These are phyloP conservation scores for Oophaga sylvatica DNA, from an alignment of 2,797 vertebrate genomes.

Conservation along the genomic window DNA sequence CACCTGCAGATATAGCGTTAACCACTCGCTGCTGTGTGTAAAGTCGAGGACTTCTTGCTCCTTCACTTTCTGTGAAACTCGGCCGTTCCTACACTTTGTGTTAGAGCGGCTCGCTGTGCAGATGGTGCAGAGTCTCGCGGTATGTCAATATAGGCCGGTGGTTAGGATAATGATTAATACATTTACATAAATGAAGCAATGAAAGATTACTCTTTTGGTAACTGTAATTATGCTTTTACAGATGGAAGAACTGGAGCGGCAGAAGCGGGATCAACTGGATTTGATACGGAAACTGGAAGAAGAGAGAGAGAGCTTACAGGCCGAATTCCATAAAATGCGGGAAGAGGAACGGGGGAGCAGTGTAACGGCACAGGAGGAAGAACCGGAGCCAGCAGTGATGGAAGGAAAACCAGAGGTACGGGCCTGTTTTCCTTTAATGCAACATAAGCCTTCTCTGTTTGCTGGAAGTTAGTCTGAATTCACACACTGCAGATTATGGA, in stretches of 20 bases:
- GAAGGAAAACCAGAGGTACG: not conserved
- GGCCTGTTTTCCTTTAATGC: not conserved
- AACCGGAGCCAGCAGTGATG: not conserved
- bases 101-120: too few species aligned
- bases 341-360: constrained; percentile 38
- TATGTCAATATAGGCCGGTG: too few species aligned
- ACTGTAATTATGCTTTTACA: constrained; percentile 63
- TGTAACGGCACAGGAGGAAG: not conserved
- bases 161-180: too few species aligned
- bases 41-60: too few species aligned
- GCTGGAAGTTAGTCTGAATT: too few species aligned
- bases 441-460: not conserved
- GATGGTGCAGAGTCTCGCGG: too few species aligned
- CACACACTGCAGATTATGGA: too few species aligned
- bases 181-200: too few species aligned
- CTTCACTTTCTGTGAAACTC: too few species aligned
- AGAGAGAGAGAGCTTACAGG: constrained; percentile 79
- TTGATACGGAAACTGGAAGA: constrained; percentile 85
- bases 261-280: constrained; percentile 83
- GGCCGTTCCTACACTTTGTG: too few species aligned
- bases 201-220: not conserved
- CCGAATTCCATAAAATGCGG: constrained; percentile 75
- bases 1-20: too few species aligned
- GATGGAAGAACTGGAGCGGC: constrained; percentile 81
- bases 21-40: too few species aligned